Percentiles rank a stretch among this genome's conserved stretches.
These are phyloP conservation scores for Synergus laeviventris DNA, from an alignment of 2,888 invertebrate species.

Conservation along the genomic window DNA sequence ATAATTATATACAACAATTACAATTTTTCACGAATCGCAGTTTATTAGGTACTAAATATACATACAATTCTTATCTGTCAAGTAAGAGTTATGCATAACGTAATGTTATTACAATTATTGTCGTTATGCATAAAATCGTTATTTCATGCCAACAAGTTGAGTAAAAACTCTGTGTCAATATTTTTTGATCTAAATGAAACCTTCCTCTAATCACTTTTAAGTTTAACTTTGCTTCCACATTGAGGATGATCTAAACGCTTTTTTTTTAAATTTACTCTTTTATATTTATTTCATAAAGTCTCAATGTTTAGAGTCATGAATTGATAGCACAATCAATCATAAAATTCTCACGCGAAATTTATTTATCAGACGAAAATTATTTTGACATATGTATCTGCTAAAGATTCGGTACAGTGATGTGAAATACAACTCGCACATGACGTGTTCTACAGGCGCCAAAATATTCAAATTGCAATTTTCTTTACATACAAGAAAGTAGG, in stretches of 20 bases:
- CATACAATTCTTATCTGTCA: conserved; percentile 38
- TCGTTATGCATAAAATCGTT: conserved; percentile 12
- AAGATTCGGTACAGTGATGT: background rate
- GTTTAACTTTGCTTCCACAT: background rate
- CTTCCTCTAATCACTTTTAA: background rate
- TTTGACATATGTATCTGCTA: background rate
- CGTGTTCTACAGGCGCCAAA: background rate
- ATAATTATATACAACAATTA: conserved; percentile 38
- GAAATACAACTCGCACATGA: background rate
- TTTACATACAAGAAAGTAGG: background rate
- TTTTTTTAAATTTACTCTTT: background rate
- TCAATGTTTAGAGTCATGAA: background rate
- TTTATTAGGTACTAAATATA: conserved; percentile 33
- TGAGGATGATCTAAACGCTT: background rate
- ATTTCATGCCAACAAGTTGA: conserved; percentile 33
- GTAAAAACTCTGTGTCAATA: conserved; percentile 13
- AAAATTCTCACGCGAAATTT: background rate
- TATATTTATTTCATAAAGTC: background rate
- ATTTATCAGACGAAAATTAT: background rate
- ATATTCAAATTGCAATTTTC: background rate
- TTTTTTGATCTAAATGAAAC: background rate
- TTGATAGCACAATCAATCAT: background rate
- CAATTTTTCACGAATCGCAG: conserved; percentile 33
- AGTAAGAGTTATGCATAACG: conserved; percentile 21
- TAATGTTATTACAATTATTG: conserved; percentile 19